phyloP scores from a whole-genome alignment of 2,797 vertebrate species.

The Phataginus tricuspis region DNA sequence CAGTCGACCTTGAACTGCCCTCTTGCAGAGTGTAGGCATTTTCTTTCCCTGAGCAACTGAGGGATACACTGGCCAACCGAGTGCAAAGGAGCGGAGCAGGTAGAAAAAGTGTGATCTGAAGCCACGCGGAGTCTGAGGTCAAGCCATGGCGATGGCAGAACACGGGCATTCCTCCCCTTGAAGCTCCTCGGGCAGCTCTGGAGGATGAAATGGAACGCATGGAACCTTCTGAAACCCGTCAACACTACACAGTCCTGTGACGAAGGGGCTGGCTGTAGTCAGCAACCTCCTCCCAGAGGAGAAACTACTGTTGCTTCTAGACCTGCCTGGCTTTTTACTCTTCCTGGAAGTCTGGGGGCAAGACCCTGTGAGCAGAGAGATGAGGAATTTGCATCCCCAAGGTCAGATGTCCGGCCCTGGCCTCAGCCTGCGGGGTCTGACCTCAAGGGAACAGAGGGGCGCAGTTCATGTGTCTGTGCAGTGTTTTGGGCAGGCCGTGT shows the following conservation, averaged over 20 bases:
- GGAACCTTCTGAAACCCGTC: background rate
- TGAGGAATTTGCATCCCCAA: background rate
- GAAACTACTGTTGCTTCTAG: background rate
- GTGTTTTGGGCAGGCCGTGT: constrained; percentile 69
- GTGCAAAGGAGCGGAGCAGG: constrained; percentile 71
- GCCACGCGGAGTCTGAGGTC: background rate
- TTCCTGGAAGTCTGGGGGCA: background rate
- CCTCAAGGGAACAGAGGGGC: background rate
- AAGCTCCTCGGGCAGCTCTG: background rate
- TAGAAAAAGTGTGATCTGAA: constrained; percentile 55
- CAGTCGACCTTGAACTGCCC: background rate
- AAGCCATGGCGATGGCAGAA: constrained; percentile 59
- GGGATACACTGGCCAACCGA: background rate
- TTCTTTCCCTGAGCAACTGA: background rate
- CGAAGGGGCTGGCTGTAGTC: background rate
- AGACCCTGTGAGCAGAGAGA: background rate
- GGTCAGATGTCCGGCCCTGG: background rate
- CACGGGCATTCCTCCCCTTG: constrained; percentile 37
- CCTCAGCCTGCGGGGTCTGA: background rate
- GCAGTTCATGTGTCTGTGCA: background rate
- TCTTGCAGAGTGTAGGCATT: background rate
- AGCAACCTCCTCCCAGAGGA: background rate
- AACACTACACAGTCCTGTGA: background rate
- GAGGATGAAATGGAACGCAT: background rate
- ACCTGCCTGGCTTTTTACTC: background rate